Conservation (phyloP, 2,113 vertebrate genomes). For the Sardina pilchardus region DNA sequence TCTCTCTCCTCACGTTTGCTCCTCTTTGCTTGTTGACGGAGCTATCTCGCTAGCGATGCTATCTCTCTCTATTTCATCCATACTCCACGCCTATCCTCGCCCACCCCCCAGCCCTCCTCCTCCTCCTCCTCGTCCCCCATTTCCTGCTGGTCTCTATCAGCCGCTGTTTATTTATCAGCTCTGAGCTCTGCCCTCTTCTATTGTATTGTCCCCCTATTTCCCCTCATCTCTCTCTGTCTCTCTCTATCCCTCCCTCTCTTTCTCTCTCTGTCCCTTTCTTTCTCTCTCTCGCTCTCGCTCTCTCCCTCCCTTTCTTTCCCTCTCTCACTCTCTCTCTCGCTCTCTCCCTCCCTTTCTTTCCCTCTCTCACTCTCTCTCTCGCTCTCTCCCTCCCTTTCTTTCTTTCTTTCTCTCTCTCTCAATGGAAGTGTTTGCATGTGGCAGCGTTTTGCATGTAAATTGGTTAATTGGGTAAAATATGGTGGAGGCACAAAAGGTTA, state of each 20-base stretch:
- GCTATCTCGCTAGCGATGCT: neutral
- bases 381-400: neutral
- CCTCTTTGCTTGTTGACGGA: conserved; percentile 1
- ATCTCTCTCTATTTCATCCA: neutral
- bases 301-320: neutral
- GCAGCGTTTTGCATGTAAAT: conserved; percentile 63
- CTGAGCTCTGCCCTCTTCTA: neutral
- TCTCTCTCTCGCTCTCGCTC: neutral
- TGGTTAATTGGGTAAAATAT: conserved; percentile 57
- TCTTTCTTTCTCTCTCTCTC: neutral
- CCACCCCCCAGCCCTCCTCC: too few species aligned
- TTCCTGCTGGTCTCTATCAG: neutral
- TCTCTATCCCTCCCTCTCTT: neutral
- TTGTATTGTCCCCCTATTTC: neutral
- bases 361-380: conserved; percentile 28
- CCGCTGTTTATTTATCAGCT: neutral
- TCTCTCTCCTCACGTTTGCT: neutral
- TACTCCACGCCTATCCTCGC: neutral
- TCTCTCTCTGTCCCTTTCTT: too few species aligned
- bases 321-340: conserved; percentile 3
- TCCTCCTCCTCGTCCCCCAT: neutral
- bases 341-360: conserved; percentile 25
- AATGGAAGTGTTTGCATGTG: conserved; percentile 41
- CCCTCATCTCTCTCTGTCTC: neutral
- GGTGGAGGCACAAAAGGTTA: neutral